Evolutionary conservation across 2,113 vertebrate species (phyloP).

Genomic region (Psittacara wagleri): DNA sequence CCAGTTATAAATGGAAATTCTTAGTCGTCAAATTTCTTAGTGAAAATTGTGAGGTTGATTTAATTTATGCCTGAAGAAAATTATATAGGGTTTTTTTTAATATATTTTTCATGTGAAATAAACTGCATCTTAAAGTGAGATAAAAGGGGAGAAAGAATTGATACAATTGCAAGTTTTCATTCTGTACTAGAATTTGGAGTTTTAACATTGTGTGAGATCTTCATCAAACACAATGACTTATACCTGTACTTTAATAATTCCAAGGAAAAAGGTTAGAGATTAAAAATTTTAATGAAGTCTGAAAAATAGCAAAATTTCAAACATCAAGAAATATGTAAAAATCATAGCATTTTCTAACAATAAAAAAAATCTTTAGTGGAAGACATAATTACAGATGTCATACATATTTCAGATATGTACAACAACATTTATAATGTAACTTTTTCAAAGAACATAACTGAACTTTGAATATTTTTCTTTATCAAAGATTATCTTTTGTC

Average conservation of each 20-base stretch:
- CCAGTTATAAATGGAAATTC: neutral
- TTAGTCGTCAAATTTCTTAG: neutral
- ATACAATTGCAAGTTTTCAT: neutral
- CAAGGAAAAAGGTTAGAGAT: neutral
- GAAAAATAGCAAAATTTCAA: neutral
- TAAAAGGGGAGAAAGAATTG: neutral
- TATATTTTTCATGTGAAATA: neutral
- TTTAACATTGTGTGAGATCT: neutral
- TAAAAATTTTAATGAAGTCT: neutral
- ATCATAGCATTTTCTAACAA: neutral
- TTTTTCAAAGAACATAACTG: neutral
- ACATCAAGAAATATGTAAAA: neutral
- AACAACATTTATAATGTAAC: neutral
- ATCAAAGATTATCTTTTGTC: neutral
- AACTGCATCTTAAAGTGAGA: too few relatives aligned
- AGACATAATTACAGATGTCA: neutral
- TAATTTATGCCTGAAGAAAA: neutral
- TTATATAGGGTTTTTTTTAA: neutral
- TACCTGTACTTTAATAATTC: neutral
- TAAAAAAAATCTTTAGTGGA: neutral
- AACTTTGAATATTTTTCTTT: neutral
- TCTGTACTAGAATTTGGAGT: neutral
- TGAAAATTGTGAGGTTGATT: neutral
- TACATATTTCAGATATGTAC: neutral
- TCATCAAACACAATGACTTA: neutral